These are phyloP conservation scores for Eriocheir sinensis DNA, from an alignment of 1,140 invertebrate genomes.

Conservation along the genomic window DNA sequence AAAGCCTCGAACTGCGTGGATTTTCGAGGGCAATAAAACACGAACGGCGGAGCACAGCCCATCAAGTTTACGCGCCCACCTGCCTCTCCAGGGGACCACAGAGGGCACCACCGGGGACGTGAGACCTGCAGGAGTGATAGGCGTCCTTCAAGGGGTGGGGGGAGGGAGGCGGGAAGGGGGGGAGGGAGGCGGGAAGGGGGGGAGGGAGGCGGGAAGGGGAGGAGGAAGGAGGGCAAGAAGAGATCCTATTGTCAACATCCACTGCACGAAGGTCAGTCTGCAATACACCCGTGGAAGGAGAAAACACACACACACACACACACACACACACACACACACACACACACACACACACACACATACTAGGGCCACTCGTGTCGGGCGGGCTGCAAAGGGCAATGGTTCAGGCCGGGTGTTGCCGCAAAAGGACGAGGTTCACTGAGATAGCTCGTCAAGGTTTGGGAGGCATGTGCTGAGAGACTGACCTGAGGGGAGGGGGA, in stretches of 20 bases:
- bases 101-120: too few relatives aligned
- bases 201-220: too few relatives aligned
- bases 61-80: not conserved
- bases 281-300: too few relatives aligned
- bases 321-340: not conserved
- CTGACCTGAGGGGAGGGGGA: too few relatives aligned
- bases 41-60: not conserved
- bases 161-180: too few relatives aligned
- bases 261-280: too few relatives aligned
- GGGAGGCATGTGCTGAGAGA: not conserved
- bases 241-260: not conserved
- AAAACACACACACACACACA: not conserved
- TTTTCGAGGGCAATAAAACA: not conserved
- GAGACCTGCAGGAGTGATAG: too few relatives aligned
- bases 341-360: not conserved
- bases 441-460: not conserved
- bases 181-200: too few relatives aligned
- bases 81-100: not conserved
- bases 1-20: not conserved
- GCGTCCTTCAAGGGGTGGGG: too few relatives aligned
- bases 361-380: not conserved
- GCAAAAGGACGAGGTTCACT: not conserved
- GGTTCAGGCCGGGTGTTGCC: not conserved
- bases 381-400: not conserved
- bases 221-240: too few relatives aligned